phyloP scores from a whole-genome alignment of 2,888 invertebrate genomes.

The Drosophila paramelanica region DNA sequence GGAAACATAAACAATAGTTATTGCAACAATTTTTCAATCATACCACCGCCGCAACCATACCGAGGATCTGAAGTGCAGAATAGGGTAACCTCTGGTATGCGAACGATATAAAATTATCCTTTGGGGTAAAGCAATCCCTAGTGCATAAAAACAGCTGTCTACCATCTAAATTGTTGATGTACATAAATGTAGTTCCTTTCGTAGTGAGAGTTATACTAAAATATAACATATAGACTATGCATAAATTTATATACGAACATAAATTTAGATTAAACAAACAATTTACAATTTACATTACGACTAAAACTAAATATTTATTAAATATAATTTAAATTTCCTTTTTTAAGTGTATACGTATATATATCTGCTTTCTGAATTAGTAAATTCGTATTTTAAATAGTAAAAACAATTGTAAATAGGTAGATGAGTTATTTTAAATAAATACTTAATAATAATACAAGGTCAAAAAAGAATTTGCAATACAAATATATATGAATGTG shows the following conservation, averaged over 20 bases:
- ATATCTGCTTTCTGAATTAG: conserved; percentile 3
- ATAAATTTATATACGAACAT: conserved; percentile 4
- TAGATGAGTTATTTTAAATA: conserved; percentile 48
- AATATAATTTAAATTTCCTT: neutral
- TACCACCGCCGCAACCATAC: conserved; percentile 68
- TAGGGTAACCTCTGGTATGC: conserved; percentile 79
- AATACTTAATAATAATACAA: conserved; percentile 4
- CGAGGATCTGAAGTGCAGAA: conserved; percentile 74
- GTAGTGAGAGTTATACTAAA: conserved; percentile 32
- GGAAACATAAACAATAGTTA: conserved; percentile 81
- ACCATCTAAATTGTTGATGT: conserved; percentile 24
- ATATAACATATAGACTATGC: conserved; percentile 10
- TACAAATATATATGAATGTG: conserved; percentile 3
- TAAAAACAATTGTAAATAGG: conserved; percentile 42
- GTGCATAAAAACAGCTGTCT: neutral
- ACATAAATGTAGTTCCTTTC: conserved; percentile 66
- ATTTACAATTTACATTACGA: neutral
- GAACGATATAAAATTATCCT: conserved; percentile 72
- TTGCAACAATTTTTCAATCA: conserved; percentile 74
- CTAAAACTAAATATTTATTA: neutral
- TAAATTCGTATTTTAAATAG: conserved; percentile 12
- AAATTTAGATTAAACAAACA: conserved; percentile 11
- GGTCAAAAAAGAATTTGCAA: conserved; percentile 23
- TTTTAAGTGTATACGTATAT: neutral
- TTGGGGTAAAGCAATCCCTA: conserved; percentile 26